Evolutionary conservation across 2,888 invertebrate genomes (phyloP).

Genomic region (Aleiodes testaceus): DNA sequence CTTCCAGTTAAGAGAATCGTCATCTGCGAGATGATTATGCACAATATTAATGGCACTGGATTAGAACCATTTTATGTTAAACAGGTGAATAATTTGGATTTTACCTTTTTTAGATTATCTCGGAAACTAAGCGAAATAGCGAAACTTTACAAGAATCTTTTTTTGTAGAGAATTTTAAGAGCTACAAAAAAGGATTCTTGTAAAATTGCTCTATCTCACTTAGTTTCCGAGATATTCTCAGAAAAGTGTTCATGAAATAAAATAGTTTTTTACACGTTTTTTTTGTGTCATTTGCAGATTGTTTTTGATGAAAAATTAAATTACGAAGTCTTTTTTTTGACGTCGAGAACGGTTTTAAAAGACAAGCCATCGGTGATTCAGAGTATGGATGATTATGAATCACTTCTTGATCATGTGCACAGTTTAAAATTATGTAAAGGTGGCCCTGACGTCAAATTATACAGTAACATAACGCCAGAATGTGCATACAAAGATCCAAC

Average conservation of each 20-base stretch:
- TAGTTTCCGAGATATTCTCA: too few relatives aligned
- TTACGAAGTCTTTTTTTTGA: conserved; percentile 53
- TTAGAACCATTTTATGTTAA: conserved; percentile 53
- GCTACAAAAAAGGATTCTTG: too few relatives aligned
- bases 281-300: conserved; percentile 50
- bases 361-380: conserved; percentile 49
- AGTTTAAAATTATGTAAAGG: conserved; percentile 55
- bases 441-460: conserved; percentile 53
- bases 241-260: too few relatives aligned
- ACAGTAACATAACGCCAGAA: conserved; percentile 53
- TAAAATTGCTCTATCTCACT: too few relatives aligned
- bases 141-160: too few relatives aligned
- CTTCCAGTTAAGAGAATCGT: conserved; percentile 53
- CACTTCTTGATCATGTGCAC: conserved; percentile 51
- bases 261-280: neutral
- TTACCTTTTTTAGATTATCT: neutral
- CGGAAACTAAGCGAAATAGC: too few relatives aligned
- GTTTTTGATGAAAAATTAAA: conserved; percentile 55
- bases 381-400: conserved; percentile 53
- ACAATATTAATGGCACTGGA: conserved; percentile 47
- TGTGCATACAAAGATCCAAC: conserved; percentile 57
- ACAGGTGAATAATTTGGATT: conserved; percentile 54
- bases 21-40: conserved; percentile 51
- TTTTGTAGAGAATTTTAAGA: too few relatives aligned
- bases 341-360: conserved; percentile 51